Conservation (phyloP, 2,888 invertebrate genomes). For the Volucella bombylans region DNA sequence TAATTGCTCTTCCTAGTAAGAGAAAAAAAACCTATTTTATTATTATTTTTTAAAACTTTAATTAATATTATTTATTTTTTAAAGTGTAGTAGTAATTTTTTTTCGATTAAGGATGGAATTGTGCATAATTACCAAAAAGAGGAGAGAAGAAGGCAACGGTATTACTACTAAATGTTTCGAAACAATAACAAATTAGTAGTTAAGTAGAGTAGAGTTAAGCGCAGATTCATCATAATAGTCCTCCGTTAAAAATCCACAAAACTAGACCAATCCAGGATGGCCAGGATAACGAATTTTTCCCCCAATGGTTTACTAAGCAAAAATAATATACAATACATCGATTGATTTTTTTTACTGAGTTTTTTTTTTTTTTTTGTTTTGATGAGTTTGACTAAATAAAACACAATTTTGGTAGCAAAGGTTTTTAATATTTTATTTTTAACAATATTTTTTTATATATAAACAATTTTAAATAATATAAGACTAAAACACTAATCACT, state of each 20-base stretch:
- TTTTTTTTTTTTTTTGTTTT: background rate
- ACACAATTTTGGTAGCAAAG: background rate
- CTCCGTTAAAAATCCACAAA: slow-evolving; percentile 34
- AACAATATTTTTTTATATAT: background rate
- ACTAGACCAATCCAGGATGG: slow-evolving; percentile 47
- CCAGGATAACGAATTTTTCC: slow-evolving; percentile 19
- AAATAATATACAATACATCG: slow-evolving; percentile 37
- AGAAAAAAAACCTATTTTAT: background rate
- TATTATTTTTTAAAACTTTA: background rate
- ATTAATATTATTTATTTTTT: slow-evolving; percentile 4
- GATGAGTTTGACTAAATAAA: background rate
- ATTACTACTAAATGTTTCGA: slow-evolving; percentile 16
- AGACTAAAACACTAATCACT: slow-evolving; percentile 31
- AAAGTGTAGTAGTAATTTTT: slow-evolving; percentile 26
- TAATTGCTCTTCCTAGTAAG: slow-evolving; percentile 6
- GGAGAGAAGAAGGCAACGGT: slow-evolving; percentile 21
- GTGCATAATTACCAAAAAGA: slow-evolving; percentile 54
- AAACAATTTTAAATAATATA: background rate
- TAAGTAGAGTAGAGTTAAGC: slow-evolving; percentile 8
- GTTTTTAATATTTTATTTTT: background rate
- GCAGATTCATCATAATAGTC: slow-evolving; percentile 43
- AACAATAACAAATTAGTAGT: slow-evolving; percentile 18
- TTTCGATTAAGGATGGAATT: slow-evolving; percentile 46
- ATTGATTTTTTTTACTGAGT: background rate
- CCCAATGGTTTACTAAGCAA: slow-evolving; percentile 34